phyloP scores from a whole-genome alignment of 2,113 vertebrate species.

The Mobula birostris region DNA sequence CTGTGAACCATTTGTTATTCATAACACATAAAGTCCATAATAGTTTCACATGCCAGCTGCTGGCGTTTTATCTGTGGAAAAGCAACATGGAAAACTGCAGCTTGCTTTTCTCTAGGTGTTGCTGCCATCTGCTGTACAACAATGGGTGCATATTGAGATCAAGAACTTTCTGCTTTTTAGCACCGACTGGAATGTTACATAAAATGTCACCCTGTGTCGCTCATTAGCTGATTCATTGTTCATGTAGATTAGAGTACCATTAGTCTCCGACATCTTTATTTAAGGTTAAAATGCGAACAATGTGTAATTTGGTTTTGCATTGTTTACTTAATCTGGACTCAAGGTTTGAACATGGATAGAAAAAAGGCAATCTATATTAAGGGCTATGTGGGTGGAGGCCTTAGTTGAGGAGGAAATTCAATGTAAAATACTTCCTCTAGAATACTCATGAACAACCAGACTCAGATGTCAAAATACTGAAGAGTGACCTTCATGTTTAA shows the following conservation, averaged over 20 bases:
- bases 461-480: not conserved
- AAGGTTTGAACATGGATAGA: not conserved
- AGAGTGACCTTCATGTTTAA: not conserved
- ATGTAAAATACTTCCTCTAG: constrained; percentile 11
- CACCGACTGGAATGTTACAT: no score
- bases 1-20: constrained; percentile 11
- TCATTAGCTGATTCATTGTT: not conserved
- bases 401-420: not conserved
- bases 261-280: not conserved
- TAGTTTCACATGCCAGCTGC: not conserved
- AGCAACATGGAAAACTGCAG: not conserved
- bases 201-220: not conserved
- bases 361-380: not conserved
- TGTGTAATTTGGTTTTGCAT: not conserved
- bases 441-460: no score
- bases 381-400: no score
- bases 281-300: not conserved
- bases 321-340: constrained; percentile 21
- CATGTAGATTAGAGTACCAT: not conserved
- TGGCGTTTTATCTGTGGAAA: not conserved
- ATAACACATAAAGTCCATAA: not conserved
- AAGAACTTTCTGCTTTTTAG: not conserved
- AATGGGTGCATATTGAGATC: no score
- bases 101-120: not conserved
- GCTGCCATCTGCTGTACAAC: constrained; percentile 26